Conservation (phyloP, 2,888 invertebrate genomes). For the Ormyrus pomaceus region DNA sequence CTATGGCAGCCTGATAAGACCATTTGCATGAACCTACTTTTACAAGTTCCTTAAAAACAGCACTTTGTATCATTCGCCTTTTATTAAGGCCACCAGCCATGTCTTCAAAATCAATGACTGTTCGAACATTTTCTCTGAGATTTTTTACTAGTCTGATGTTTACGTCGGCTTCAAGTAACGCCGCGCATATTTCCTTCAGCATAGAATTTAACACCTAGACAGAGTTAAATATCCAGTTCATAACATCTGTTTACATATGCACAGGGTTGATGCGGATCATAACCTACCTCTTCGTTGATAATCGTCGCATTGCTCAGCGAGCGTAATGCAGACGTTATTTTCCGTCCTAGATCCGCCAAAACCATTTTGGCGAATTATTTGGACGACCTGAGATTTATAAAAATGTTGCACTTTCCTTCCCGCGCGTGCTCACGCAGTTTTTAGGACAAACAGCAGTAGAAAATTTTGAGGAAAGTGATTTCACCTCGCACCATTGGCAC, state of each 20-base stretch:
- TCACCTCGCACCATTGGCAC: no score
- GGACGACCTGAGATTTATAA: background rate
- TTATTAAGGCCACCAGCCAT: constrained; percentile 99
- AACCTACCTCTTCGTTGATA: constrained; percentile 95
- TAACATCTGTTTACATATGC: constrained; percentile 66
- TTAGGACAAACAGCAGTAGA: no score
- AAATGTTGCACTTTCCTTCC: background rate
- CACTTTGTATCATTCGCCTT: constrained; percentile 98
- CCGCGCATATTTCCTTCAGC: constrained; percentile 99
- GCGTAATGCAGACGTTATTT: constrained; percentile 98
- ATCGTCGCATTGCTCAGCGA: constrained; percentile 98
- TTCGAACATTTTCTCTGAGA: constrained; percentile 96
- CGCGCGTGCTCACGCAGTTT: no score
- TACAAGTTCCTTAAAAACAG: constrained; percentile 98
- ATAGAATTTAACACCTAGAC: constrained; percentile 96
- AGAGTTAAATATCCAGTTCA: constrained; percentile 32
- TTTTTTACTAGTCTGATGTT: constrained; percentile 97
- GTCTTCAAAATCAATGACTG: constrained; percentile 99
- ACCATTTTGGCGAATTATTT: constrained; percentile 85
- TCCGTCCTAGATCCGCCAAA: constrained; percentile 99
- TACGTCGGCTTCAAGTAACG: constrained; percentile 97
- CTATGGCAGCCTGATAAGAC: background rate
- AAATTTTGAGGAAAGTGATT: no score
- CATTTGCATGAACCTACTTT: constrained; percentile 80
- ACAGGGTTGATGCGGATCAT: constrained; percentile 10